Conservation (phyloP, 2,113 vertebrate species). For the Corythornis madagascariensis region DNA sequence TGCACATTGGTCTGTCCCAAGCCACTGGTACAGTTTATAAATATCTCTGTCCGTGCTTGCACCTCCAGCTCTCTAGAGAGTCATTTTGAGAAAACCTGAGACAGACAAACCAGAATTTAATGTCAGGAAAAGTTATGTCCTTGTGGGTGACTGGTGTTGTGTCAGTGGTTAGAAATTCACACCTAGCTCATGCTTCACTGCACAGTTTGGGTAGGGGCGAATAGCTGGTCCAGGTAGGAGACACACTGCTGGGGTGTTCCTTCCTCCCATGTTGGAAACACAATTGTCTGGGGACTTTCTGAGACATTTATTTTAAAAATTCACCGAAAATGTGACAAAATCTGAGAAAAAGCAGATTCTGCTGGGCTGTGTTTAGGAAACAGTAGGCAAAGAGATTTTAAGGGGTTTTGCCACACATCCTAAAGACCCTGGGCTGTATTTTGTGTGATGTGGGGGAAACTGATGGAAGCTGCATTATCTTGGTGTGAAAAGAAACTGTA, state of each 20-base stretch:
- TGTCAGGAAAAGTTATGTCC: background rate
- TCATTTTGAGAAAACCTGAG: background rate
- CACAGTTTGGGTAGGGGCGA: background rate
- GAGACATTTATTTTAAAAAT: background rate
- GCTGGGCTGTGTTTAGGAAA: background rate
- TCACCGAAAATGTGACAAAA: background rate
- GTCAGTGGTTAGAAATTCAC: background rate
- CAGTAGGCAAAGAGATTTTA: background rate
- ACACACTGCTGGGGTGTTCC: background rate
- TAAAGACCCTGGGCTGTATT: background rate
- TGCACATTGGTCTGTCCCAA: background rate
- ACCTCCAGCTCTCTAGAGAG: background rate
- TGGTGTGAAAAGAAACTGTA: background rate
- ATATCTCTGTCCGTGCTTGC: fast-evolving
- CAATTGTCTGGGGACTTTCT: background rate
- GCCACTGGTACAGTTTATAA: background rate
- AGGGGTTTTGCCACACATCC: background rate
- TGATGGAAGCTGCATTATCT: background rate
- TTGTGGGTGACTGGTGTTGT: background rate
- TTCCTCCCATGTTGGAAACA: background rate
- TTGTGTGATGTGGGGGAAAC: background rate
- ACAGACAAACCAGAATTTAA: background rate
- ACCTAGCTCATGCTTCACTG: background rate
- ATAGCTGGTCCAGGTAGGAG: background rate
- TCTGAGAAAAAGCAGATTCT: background rate